Evolutionary conservation across 64 coral and sea anemone species (phyloP), one percentile per base, ranked within the genome.

Genomic region (Porites australiensis): DNA sequence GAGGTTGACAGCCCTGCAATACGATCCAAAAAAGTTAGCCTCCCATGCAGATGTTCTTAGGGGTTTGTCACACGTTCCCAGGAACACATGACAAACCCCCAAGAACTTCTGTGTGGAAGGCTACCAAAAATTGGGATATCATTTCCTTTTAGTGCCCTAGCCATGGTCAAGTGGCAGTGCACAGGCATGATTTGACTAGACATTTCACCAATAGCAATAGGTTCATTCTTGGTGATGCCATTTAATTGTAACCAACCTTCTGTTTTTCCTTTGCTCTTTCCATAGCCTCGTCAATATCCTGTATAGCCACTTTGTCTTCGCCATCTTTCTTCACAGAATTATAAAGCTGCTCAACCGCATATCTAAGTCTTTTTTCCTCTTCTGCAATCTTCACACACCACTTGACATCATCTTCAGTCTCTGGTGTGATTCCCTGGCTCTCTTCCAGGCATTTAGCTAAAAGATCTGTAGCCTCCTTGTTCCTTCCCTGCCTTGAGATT

Each of bases 271-370:
- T 90, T 45, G 92, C 88, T 61, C 61, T 88, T 21, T 96, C 11
- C 44, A 96, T 44, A 50, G 95, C 95, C 49, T 97, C 85, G 19
- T 91, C 78, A 57, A 97, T 94, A 82, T 97, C 95, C n/a, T 91
- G 78, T 20, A 83, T 45, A 16, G 82, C 55, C 8, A 97, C 66
- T 63, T 94, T 97, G 7, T 94, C 87, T 75, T 91, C 50, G 47
- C 92, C 95, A 80, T 94, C 88, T 69, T 91, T 90, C 43, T 91
- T 97, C 57, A 97, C 46, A 10, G 95, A 83, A 49, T 78, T 82
- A 85, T 94, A 97, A 16, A 97, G 68, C 7, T 91, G 81, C 48
- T 93, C 74, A 10, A 97, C 86, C 15, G 95, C 92, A 48, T 87
- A 44, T 77, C 70, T 86, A 1, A 97, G 65, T 55, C 92, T 90